Percentiles rank a stretch among this genome's conserved stretches.
Conservation (phyloP, 2,888 invertebrate genomes). For the Melinopterus prodromus region DNA sequence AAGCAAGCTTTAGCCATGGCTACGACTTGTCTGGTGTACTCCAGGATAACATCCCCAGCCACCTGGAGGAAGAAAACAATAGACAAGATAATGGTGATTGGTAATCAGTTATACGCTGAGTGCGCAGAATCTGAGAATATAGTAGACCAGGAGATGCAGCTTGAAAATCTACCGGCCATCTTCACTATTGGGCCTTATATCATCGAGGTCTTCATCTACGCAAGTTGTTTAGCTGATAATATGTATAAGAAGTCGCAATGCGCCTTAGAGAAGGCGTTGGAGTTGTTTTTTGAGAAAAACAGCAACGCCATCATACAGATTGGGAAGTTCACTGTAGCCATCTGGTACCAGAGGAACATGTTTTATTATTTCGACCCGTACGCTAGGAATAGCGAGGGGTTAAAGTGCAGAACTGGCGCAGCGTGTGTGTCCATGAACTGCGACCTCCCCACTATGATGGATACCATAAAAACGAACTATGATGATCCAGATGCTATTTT, state of each 20-base stretch:
- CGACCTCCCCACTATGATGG: slow-evolving; percentile 66
- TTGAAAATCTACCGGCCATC: slow-evolving; percentile 67
- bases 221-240: slow-evolving; percentile 62
- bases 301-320: slow-evolving; percentile 65
- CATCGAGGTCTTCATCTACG: slow-evolving; percentile 67
- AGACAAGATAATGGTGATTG: slow-evolving; percentile 67
- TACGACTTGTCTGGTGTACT: slow-evolving; percentile 69
- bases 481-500: slow-evolving; percentile 62
- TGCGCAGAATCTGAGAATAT: slow-evolving; percentile 62
- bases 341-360: slow-evolving; percentile 72
- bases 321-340: slow-evolving; percentile 65
- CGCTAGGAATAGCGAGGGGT: slow-evolving; percentile 66
- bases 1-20: slow-evolving; percentile 70
- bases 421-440: slow-evolving; percentile 72
- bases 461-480: slow-evolving; percentile 65
- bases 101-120: slow-evolving; percentile 67
- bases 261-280: slow-evolving; percentile 62
- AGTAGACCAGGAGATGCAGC: slow-evolving; percentile 58
- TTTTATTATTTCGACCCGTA: slow-evolving; percentile 74
- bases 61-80: slow-evolving; percentile 67
- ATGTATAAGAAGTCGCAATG: slow-evolving; percentile 63
- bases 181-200: slow-evolving; percentile 66
- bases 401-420: slow-evolving; percentile 62
- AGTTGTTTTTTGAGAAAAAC: slow-evolving; percentile 65
- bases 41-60: slow-evolving; percentile 70